Evolutionary conservation across 2,113 vertebrate species (phyloP), one percentile per base, ranked within the genome.

Genomic region (Callocephalon fimbriatum): DNA sequence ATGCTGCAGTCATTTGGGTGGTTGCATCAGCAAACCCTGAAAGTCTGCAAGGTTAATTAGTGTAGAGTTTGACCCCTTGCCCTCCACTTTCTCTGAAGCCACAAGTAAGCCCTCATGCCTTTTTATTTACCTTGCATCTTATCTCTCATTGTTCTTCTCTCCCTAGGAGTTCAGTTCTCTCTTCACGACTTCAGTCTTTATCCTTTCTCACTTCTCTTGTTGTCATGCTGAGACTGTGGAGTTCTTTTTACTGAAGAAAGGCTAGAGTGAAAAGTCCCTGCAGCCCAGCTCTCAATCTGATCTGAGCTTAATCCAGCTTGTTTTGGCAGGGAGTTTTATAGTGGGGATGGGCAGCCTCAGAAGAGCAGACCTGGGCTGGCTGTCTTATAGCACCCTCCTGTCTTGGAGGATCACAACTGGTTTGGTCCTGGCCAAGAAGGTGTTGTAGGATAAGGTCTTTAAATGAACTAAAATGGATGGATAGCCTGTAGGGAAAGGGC

Each of bases 41-140:
- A 50, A 26, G 48, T 26, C 48, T 50, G 56, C n/a, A 59, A 56
- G 47, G 51, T 94, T 96, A 77, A 95, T 89, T 63, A 84, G 32
- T 75, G 45, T 75, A 61, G 76, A 61, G 54, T 42, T 72, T 94
- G 87, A 95, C 83, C 89, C 35, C 27, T 68, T 81, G 65, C 37
- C n/a, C 56, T 26, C 1, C 11, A 37, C 88, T 92, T 95, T 94
- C 94, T 84, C 61, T 82, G 83, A 85, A 85, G 65, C 75, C 73
- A 89, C 59, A 91, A 3, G 42, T 59, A 74, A 91, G 58, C 27
- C 31, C 53, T 91, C 37, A 48, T 74, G 68, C 61, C 48, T 74
- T 79, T 87, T 89, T 90, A 82, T 93, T 97, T 96, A 87, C 84
- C 84, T 91, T 88, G 40, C 81, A 35, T 78, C 27, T 96, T 68